phyloP scores from a whole-genome alignment of 2,797 vertebrate genomes.

The Sebastes vulpes region DNA sequence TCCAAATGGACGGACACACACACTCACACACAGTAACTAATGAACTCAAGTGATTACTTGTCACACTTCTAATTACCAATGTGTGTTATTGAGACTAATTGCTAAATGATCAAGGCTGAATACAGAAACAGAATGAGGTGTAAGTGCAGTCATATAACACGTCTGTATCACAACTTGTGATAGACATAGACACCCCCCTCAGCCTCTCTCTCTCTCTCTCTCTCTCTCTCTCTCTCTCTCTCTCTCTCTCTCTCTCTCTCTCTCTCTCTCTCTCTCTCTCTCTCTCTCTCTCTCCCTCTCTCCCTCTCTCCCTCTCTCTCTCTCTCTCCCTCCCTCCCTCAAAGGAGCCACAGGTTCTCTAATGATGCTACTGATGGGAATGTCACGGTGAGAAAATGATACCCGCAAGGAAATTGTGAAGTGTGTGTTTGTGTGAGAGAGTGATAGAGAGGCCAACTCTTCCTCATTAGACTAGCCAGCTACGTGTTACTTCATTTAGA shows the following conservation, averaged over 20 bases:
- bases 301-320: too few relatives aligned
- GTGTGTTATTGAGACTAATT: conserved; percentile 12
- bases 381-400: conserved; percentile 1
- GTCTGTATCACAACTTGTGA: neutral
- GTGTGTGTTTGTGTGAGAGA: neutral
- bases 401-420: neutral
- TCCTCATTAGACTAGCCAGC: neutral
- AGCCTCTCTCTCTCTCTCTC: too few relatives aligned
- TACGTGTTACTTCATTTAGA: neutral
- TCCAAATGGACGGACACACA: neutral
- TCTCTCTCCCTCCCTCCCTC: neutral
- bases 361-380: conserved; percentile 12
- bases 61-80: conserved; percentile 11
- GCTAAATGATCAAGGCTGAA: conserved; percentile 3
- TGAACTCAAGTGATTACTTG: conserved; percentile 6
- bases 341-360: neutral
- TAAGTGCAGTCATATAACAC: neutral
- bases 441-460: neutral
- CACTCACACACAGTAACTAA: conserved; percentile 6
- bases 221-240: neutral
- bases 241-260: too few relatives aligned
- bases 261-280: neutral
- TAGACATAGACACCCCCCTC: too few relatives aligned
- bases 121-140: neutral
- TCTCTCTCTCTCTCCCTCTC: too few relatives aligned